A percentile compares a stretch with the other conserved stretches of the same genome.
Evolutionary conservation across 2,113 vertebrate species (phyloP).

Genomic region (Nannospalax galili): DNA sequence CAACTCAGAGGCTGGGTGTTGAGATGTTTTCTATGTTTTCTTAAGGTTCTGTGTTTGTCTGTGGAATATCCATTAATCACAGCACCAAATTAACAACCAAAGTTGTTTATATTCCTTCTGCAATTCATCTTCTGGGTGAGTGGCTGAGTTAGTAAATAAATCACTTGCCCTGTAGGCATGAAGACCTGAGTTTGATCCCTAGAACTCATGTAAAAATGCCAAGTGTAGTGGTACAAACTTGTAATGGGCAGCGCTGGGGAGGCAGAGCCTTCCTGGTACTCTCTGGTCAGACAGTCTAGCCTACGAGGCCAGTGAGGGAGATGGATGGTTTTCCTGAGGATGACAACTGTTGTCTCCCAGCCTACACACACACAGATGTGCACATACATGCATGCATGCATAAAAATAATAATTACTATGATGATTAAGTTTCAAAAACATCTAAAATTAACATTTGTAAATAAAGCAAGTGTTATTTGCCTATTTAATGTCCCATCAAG

Average conservation of each 20-base stretch:
- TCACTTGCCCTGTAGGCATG: neutral
- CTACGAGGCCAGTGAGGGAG: neutral
- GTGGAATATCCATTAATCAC: neutral
- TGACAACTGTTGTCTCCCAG: neutral
- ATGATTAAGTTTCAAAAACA: neutral
- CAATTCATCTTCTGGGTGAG: neutral
- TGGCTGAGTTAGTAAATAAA: too few relatives aligned
- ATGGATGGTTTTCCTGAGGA: too few relatives aligned
- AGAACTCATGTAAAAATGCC: neutral
- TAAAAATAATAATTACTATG: neutral
- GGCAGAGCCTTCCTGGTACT: neutral
- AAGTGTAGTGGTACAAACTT: neutral
- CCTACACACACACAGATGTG: too few relatives aligned
- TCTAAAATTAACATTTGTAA: slow-evolving; percentile 4
- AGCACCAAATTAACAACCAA: neutral
- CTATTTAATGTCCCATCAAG: neutral
- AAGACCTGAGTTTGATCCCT: neutral
- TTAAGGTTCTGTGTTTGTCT: neutral
- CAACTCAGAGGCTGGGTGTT: neutral
- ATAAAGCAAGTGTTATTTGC: neutral
- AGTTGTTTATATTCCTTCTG: neutral
- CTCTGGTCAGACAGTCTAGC: neutral
- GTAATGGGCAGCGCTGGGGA: too few relatives aligned
- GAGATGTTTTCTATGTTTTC: neutral
- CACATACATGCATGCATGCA: neutral